Base-by-base conservation (phyloP, 2,888 invertebrate genomes). In the Papilio protenor region DNA sequence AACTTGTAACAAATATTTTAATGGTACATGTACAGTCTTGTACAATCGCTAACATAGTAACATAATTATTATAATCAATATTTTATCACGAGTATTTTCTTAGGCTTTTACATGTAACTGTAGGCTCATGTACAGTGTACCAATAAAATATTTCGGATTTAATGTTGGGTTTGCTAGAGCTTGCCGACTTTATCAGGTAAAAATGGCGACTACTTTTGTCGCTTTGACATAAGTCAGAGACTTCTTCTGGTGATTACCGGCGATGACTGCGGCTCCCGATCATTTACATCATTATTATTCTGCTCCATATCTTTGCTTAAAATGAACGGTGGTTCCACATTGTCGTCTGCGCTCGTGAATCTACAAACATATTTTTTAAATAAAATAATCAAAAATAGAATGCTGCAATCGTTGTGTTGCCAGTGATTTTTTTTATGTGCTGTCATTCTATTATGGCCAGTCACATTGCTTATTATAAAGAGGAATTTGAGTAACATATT, bases 341-440 rank as follows among this genome's bases (percentile, higher is more conserved):
- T 90, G 80, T 93, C 94, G 71, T 93, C 93, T 2, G 91, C 90
- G 75, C 84, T 86, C 81, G 90, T 91, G 80, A 93, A 93, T 82
- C 93, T 93, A 87, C 12, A 83, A 85, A 49, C 11, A 70, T 64
- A 85, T 84, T 12, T 70, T 47, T 27, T 27, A 5, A 59, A 12
- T 59, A 23, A 59, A 21, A 59, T 11, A 59, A 57, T 18, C 1
- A 18, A 18, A 55, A 5, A 21, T 2, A 55, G 55, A 55, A 4
- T 8, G 6, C 55, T 55, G 57, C 23, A 23, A 21, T 59, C 10
- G 12, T 23, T 3, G 59, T 23, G 59, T 59, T 59, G 59, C 59
- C 23, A 55, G 55, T 4, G 18, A 52, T 52, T n/a, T 55, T 55
- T 57, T 21, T 57, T 57, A 21, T 2, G 11, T 21, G 10, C 10